A percentile compares a stretch with the other conserved stretches of the same genome.
Conservation (phyloP, 2,888 invertebrate species). For the Cinara cedri region DNA sequence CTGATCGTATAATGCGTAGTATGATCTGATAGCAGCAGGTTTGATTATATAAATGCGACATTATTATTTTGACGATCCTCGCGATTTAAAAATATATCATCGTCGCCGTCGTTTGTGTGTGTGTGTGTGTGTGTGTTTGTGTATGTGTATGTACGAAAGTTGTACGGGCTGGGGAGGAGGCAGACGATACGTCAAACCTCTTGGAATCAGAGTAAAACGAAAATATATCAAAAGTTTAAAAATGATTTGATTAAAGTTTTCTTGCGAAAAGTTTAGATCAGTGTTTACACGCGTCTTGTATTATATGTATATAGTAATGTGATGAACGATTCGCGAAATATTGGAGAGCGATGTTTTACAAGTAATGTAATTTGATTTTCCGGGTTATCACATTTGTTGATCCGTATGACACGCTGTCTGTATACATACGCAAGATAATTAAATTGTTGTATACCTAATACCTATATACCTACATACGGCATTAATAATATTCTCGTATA, state of each 20-base stretch:
- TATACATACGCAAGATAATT: background rate
- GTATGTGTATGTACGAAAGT: background rate
- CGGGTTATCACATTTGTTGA: background rate
- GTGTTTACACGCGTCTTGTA: background rate
- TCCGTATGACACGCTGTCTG: no score
- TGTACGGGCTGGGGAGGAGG: background rate
- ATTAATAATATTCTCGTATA: no score
- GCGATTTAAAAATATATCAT: no score
- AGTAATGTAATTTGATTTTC: background rate
- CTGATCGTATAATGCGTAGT: no score
- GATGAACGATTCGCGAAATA: background rate
- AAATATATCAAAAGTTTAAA: conserved; percentile 39
- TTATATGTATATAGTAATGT: no score
- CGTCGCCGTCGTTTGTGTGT: no score
- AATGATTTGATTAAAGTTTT: conserved; percentile 30
- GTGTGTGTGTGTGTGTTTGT: background rate
- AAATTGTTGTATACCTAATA: background rate
- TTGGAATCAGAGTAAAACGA: conserved; percentile 27
- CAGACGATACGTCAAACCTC: background rate
- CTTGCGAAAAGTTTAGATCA: conserved; percentile 34
- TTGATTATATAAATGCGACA: no score
- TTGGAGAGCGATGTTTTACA: background rate
- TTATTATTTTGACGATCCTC: no score
- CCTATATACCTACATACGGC: no score
- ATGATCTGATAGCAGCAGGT: no score